A percentile compares a stretch with the other conserved stretches of the same genome.
Conservation (phyloP, 2,797 vertebrate genomes). For the Mionectes olivaceus region DNA sequence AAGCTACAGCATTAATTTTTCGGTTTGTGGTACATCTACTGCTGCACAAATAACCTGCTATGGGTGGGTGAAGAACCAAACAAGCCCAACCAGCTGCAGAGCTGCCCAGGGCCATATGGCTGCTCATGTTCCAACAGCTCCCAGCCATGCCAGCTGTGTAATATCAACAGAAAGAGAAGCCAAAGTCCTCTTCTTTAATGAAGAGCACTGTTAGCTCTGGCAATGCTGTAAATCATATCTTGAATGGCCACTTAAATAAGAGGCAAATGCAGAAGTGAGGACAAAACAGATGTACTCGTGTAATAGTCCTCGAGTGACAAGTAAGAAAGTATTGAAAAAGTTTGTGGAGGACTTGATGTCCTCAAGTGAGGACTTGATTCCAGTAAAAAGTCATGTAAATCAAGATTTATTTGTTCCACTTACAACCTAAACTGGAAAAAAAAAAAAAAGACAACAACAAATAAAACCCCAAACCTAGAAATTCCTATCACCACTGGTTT, state of each 20-base stretch:
- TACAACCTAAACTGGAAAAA: not conserved
- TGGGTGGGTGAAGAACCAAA: fast-evolving
- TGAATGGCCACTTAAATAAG: not conserved
- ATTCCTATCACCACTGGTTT: not conserved
- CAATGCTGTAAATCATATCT: not conserved
- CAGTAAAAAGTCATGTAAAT: not conserved
- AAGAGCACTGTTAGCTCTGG: not conserved
- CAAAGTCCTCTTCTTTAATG: not conserved
- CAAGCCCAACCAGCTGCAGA: not conserved
- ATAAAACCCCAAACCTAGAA: not conserved
- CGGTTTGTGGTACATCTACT: conserved; percentile 12
- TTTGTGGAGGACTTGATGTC: not conserved
- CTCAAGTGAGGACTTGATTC: not conserved
- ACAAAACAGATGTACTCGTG: fast-evolving
- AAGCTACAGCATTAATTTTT: conserved; percentile 49
- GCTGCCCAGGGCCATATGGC: not conserved
- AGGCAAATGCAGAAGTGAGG: not conserved
- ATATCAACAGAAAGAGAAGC: not conserved
- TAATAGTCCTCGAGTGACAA: not conserved
- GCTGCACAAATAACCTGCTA: not conserved
- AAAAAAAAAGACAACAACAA: not conserved
- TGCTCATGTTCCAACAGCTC: not conserved
- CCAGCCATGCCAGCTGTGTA: fast-evolving
- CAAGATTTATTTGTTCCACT: not conserved
- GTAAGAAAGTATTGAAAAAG: not conserved